Evolutionary conservation across 2,888 invertebrate species (phyloP), one percentile per base, ranked within the genome.

Genomic region (Allophyes oxyacanthae): DNA sequence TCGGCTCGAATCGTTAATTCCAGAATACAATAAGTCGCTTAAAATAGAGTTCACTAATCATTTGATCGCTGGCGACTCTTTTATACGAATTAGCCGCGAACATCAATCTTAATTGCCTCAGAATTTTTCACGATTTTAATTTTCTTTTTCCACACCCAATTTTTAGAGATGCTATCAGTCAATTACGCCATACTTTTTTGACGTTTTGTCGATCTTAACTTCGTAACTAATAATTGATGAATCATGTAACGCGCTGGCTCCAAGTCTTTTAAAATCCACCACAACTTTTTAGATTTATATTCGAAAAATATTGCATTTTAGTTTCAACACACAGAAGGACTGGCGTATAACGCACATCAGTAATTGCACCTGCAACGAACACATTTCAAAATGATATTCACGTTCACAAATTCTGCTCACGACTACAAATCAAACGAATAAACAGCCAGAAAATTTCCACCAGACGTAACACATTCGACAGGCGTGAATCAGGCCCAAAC

Each of bases 401-500:
- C 43, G 41, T 33, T 26, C 20, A 64, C 54, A 49, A 52, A 64
- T 69, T 59, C 44, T 37, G 20, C 50, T 51, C 57, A 61, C 46
- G 48, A 45, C 54, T 37, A 60, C 72, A 72, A 81, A 78, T 71
- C 76, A 80, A 82, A 79, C 77, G 78, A 83, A 84, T 85, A 85
- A 87, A 87, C 84, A 84, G 78, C 63, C 71, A 59, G 66, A 81
- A 79, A 85, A 83, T 87, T 83, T 84, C 84, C 83, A 73, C 62
- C 76, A 81, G 76, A 83, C 77, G 83, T 82, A 81, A 79, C 84
- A 82, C 82, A 83, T 84, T 85, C 81, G 85, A 83, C 85, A 83
- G 77, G 73, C 81, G 83, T 87, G 89, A 89, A 88, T 87, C 79
- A 75, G 77, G 72, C 63, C 81, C 82, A 78, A 84, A 83, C 81